A percentile compares a stretch with the other conserved stretches of the same genome.
Evolutionary conservation across 2,888 invertebrate genomes (phyloP).

Genomic region (Arge pagana): DNA sequence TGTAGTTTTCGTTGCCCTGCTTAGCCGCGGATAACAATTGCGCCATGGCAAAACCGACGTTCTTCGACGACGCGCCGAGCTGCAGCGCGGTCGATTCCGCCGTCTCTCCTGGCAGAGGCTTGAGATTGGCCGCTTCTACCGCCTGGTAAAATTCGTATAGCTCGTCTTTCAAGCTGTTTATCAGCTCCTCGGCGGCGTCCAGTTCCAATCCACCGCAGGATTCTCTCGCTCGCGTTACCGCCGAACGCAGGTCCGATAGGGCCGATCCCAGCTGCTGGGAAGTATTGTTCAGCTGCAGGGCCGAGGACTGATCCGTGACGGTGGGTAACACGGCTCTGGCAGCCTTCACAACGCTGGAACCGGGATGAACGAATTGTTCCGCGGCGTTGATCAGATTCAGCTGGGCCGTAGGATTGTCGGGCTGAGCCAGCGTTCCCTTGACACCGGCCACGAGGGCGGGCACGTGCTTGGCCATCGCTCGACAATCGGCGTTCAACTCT

Average conservation of each 20-base stretch:
- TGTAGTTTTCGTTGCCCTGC: constrained; percentile 79
- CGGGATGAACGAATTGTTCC: constrained; percentile 78
- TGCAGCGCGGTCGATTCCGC: constrained; percentile 65
- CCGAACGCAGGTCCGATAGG: constrained; percentile 71
- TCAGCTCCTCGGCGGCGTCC: constrained; percentile 83
- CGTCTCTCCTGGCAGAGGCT: constrained; percentile 86
- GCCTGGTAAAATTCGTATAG: constrained; percentile 80
- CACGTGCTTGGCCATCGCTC: constrained; percentile 75
- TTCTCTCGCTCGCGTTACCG: constrained; percentile 71
- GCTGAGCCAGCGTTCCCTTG: constrained; percentile 70
- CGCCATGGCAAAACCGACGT: constrained; percentile 82
- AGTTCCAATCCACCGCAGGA: constrained; percentile 84
- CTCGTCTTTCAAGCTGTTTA: constrained; percentile 79
- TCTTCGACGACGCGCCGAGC: constrained; percentile 69
- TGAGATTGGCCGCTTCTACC: constrained; percentile 71
- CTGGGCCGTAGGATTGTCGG: constrained; percentile 77
- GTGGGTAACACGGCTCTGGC: constrained; percentile 84
- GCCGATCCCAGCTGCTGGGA: constrained; percentile 71
- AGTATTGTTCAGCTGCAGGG: constrained; percentile 73
- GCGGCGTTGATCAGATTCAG: constrained; percentile 81
- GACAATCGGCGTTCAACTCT: constrained; percentile 75
- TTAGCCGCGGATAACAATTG: constrained; percentile 85
- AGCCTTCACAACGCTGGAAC: constrained; percentile 74
- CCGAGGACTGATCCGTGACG: constrained; percentile 76
- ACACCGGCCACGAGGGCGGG: constrained; percentile 81